A percentile compares a stretch with the other conserved stretches of the same genome.
These are phyloP conservation scores for Acanthacorydalis orientalis DNA, from an alignment of 2,888 invertebrate genomes.

Conservation along the genomic window DNA sequence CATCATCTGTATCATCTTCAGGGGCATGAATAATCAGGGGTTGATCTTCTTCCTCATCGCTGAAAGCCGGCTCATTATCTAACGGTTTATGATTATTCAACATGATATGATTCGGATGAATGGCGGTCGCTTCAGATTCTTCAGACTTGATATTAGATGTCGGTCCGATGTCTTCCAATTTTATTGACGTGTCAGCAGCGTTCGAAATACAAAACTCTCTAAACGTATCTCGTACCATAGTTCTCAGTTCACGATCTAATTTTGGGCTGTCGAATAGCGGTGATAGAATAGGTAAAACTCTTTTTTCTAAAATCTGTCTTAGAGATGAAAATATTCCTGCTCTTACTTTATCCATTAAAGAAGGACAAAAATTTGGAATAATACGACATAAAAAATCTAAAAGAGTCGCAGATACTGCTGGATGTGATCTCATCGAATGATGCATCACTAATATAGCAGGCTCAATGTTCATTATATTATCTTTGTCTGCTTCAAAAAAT, in stretches of 20 bases:
- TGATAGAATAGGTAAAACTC: conserved; percentile 72
- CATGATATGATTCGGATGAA: conserved; percentile 12
- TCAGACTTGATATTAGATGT: conserved; percentile 14
- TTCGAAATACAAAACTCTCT: conserved; percentile 66
- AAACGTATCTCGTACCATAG: conserved; percentile 78
- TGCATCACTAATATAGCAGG: conserved; percentile 89
- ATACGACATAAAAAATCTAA: conserved; percentile 85
- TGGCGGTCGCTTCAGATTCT: conserved; percentile 12
- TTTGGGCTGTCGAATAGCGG: conserved; percentile 80
- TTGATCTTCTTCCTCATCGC: conserved; percentile 64
- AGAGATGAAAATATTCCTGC: conserved; percentile 70
- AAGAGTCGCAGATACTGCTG: conserved; percentile 75
- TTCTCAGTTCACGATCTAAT: conserved; percentile 65
- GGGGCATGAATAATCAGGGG: conserved; percentile 23
- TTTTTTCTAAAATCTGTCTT: conserved; percentile 75
- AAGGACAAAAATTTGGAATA: conserved; percentile 73
- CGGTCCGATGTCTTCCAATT: conserved; percentile 25
- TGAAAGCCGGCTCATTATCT: conserved; percentile 59
- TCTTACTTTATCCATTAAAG: conserved; percentile 59
- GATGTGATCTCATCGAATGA: conserved; percentile 82
- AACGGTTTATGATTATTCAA: conserved; percentile 29
- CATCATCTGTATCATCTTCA: conserved; percentile 52
- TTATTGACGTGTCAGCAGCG: conserved; percentile 32
- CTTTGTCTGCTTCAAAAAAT: conserved; percentile 76
- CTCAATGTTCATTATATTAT: conserved; percentile 93